These are phyloP conservation scores for Tipula lateralis DNA, from an alignment of 2,888 invertebrate genomes.

Conservation along the genomic window DNA sequence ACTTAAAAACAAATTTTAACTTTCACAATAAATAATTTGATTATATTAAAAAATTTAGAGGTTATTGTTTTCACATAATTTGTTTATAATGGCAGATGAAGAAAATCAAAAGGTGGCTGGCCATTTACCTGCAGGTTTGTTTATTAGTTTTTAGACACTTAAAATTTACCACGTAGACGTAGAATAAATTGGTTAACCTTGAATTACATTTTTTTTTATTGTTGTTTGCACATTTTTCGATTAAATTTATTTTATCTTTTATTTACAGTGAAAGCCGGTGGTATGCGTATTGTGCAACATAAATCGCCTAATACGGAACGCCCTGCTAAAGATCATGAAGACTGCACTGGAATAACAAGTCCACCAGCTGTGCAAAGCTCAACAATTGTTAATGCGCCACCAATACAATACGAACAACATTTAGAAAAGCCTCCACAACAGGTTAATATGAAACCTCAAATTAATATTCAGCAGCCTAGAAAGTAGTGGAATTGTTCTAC, in stretches of 20 bases:
- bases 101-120: conserved; percentile 76
- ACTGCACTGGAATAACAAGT: conserved; percentile 63
- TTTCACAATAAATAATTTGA: neutral
- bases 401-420: conserved; percentile 81
- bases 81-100: conserved; percentile 52
- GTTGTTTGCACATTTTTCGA: neutral
- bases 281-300: conserved; percentile 87
- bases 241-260: neutral
- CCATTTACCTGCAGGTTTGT: conserved; percentile 84
- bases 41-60: neutral
- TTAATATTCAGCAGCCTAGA: conserved; percentile 80
- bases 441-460: conserved; percentile 58
- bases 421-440: conserved; percentile 70
- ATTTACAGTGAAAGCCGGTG: conserved; percentile 77
- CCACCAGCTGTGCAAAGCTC: conserved; percentile 58
- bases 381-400: conserved; percentile 69
- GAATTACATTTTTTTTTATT: neutral
- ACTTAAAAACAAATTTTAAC: neutral
- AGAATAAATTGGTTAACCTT: neutral
- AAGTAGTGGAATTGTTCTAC: conserved; percentile 54
- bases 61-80: neutral
- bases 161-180: conserved; percentile 31
- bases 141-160: neutral
- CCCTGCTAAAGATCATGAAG: conserved; percentile 63
- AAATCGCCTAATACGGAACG: conserved; percentile 64